phyloP scores from a whole-genome alignment of 2,797 vertebrate genomes.

The Melopsittacus undulatus region DNA sequence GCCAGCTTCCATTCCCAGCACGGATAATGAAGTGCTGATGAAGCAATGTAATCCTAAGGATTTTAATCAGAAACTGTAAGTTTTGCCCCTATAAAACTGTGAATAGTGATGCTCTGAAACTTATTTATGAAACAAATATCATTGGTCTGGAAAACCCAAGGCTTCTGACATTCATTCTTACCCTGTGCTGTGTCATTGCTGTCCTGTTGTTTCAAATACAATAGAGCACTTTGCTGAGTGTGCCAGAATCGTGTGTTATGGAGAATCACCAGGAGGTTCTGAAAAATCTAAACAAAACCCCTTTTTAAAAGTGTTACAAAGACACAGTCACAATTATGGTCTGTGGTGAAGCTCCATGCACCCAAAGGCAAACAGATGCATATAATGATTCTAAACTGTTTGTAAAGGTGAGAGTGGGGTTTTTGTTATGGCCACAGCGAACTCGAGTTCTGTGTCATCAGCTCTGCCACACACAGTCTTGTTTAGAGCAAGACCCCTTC shows the following conservation, averaged over 20 bases:
- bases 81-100: neutral
- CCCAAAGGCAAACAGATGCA: neutral
- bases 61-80: constrained; percentile 11
- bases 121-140: neutral
- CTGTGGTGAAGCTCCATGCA: neutral
- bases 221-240: neutral
- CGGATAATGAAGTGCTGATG: neutral
- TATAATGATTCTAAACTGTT: neutral
- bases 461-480: neutral
- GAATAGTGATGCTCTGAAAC: neutral
- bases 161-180: neutral
- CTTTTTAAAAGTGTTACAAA: neutral
- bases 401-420: neutral
- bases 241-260: neutral
- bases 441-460: neutral
- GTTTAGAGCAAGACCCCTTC: neutral
- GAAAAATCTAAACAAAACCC: neutral
- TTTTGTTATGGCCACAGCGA: neutral
- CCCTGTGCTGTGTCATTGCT: neutral
- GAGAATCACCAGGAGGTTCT: neutral
- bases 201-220: neutral
- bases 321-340: neutral
- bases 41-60: neutral
- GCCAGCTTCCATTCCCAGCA: neutral
- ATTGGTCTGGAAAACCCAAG: neutral